Evolutionary conservation across 1,140 invertebrate species (phyloP), one percentile per base, ranked within the genome.

Genomic region (Drosophila willistoni): DNA sequence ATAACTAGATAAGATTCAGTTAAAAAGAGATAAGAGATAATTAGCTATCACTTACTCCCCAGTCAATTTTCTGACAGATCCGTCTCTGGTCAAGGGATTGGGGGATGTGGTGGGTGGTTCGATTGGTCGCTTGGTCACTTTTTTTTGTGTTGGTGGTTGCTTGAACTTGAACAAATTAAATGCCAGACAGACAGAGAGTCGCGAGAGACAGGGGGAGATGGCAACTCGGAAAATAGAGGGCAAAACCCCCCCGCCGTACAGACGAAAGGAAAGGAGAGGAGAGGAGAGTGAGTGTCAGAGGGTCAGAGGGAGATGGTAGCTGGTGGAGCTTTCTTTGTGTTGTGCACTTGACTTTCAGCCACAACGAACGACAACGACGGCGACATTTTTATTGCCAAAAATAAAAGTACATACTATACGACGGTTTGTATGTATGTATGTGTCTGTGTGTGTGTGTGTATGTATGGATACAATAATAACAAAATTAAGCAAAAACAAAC

Each of bases 301-400:
- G 42, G 4, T 6, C 39, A 47, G 42, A 39, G 14, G 34, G 60
- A 22, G 22, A 39, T 17, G 56, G 65, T 42, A 57, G 62, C 36
- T 29, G 68, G 55, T 61, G 17, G 64, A 39, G 61, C 65, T 87
- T 83, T 85, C 79, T 87, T 85, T 86, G 79, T 85, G 65, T 64
- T 72, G 67, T 87, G 83, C 84, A 89, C 84, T 87, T 87, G 83
- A 87, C 84, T 77, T 87, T 87, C 75, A 75, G 59, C 68, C 63
- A 80, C 60, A 33, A 39, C 77, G 62, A 80, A 39, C 78, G 59
- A 80, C 67, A 22, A 41, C 77, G 81, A 65, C 81, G 66, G 62
- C 82, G 79, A 75, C 76, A 69, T 47, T 71, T 89, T 87, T 89
- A 87, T 89, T 87, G 83, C 83, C 83, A 89, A 87, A 86, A 80